Conservation (phyloP, 2,888 invertebrate species). For the Phalangium opilio region DNA sequence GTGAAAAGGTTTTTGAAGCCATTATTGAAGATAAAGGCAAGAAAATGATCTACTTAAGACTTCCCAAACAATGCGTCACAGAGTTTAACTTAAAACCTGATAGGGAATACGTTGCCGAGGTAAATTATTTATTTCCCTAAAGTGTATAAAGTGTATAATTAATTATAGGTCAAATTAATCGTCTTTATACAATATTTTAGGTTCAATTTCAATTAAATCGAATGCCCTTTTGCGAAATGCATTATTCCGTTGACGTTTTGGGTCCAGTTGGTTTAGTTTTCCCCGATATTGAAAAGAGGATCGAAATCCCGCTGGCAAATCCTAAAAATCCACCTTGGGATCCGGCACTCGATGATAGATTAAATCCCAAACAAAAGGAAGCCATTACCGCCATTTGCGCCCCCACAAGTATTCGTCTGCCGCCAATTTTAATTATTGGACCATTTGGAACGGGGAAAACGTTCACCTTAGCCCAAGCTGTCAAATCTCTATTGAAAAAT, state of each 20-base stretch:
- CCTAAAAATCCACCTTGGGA: slow-evolving; percentile 37
- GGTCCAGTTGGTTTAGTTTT: slow-evolving; percentile 53
- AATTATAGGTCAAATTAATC: background rate
- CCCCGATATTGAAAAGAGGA: slow-evolving; percentile 41
- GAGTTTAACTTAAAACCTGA: slow-evolving; percentile 46
- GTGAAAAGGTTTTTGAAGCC: slow-evolving; percentile 47
- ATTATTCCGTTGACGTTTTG: slow-evolving; percentile 59
- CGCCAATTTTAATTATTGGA: slow-evolving; percentile 53
- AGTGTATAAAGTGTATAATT: background rate
- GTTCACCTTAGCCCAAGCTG: slow-evolving; percentile 56
- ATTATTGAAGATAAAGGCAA: slow-evolving; percentile 64
- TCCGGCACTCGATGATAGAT: slow-evolving; percentile 42
- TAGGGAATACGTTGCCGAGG: slow-evolving; percentile 48
- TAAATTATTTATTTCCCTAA: slow-evolving; percentile 16
- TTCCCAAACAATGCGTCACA: slow-evolving; percentile 49
- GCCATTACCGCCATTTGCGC: slow-evolving; percentile 61
- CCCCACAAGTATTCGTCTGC: slow-evolving; percentile 43
- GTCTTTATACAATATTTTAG: slow-evolving; percentile 21
- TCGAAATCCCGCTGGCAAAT: background rate
- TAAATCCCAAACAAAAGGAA: slow-evolving; percentile 62
- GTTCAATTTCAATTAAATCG: slow-evolving; percentile 65
- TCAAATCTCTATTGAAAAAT: slow-evolving; percentile 48
- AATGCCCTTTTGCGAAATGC: slow-evolving; percentile 68
- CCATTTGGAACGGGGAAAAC: slow-evolving; percentile 82
- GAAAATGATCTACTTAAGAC: slow-evolving; percentile 54